phyloP scores from a whole-genome alignment of 2,888 invertebrate species.

The Tanytarsus gracilentus region DNA sequence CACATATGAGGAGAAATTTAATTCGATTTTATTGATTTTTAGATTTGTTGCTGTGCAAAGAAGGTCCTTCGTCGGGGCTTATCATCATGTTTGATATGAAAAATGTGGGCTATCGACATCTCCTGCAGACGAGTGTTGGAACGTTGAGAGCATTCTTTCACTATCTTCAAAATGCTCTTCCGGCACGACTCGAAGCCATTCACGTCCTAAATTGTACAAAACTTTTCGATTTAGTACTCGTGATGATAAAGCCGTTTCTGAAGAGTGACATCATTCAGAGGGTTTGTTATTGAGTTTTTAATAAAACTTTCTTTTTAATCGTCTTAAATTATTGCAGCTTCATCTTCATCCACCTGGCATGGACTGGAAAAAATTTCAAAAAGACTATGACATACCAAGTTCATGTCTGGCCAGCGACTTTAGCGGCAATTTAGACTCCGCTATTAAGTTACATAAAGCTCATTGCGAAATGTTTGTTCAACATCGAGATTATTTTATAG shows the following conservation, averaged over 20 bases:
- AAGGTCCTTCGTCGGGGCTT: constrained; percentile 55
- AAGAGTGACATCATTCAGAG: constrained; percentile 49
- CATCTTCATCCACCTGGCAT: constrained; percentile 53
- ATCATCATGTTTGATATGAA: constrained; percentile 60
- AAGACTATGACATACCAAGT: constrained; percentile 47
- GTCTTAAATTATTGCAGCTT: not conserved
- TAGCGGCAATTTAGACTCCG: constrained; percentile 47
- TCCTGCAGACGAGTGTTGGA: constrained; percentile 50
- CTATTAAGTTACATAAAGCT: constrained; percentile 30
- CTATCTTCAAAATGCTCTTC: constrained; percentile 60
- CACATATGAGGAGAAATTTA: not conserved
- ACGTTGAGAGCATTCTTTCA: constrained; percentile 54
- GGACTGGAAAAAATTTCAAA: constrained; percentile 49
- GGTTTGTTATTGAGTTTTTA: constrained; percentile 37
- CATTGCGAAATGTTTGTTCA: constrained; percentile 30
- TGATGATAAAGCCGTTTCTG: constrained; percentile 52
- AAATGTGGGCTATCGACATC: constrained; percentile 52
- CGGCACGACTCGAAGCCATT: constrained; percentile 55
- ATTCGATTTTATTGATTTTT: constrained; percentile 33
- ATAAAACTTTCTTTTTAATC: not conserved
- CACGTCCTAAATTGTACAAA: constrained; percentile 57
- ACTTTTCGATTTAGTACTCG: constrained; percentile 50
- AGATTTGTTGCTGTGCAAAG: constrained; percentile 50
- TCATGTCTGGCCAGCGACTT: constrained; percentile 52
- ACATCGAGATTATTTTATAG: constrained; percentile 31